Conservation (phyloP, 2,888 invertebrate genomes). For the Adela reaumurella region DNA sequence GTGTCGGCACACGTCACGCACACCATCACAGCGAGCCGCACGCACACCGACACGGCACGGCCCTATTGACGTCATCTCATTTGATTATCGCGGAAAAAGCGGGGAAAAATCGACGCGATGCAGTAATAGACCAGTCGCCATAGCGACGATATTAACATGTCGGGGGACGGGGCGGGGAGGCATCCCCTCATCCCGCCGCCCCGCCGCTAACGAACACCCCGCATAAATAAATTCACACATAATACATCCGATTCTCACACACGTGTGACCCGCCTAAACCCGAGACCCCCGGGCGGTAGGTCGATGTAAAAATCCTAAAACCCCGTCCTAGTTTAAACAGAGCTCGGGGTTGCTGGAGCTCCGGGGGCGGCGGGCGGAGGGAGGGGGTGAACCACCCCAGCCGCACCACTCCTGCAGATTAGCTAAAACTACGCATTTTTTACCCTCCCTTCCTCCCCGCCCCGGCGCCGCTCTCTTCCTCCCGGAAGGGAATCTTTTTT, state of each 20-base stretch:
- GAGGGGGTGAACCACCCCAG: too few species aligned
- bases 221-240: conserved; percentile 55
- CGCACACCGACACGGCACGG: too few species aligned
- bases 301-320: conserved; percentile 52
- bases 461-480: conserved; percentile 12
- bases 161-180: conserved; percentile 19
- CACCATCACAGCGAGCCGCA: too few species aligned
- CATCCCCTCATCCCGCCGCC: too few species aligned
- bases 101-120: conserved; percentile 51
- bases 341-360: conserved; percentile 15
- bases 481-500: conserved; percentile 28
- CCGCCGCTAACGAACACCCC: conserved; percentile 8
- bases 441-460: conserved; percentile 40
- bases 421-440: conserved; percentile 67
- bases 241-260: conserved; percentile 45
- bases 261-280: conserved; percentile 24
- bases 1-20: too few species aligned
- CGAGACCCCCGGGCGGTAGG: conserved; percentile 22
- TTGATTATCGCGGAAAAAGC: conserved; percentile 57
- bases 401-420: conserved; percentile 50
- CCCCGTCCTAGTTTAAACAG: conserved; percentile 21
- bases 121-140: conserved; percentile 50
- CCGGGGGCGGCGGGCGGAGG: too few species aligned
- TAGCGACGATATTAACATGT: conserved; percentile 48
- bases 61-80: conserved; percentile 32